A percentile compares a stretch with the other conserved stretches of the same genome.
Conservation (phyloP, 2,888 invertebrate genomes). For the Muscina levida region DNA sequence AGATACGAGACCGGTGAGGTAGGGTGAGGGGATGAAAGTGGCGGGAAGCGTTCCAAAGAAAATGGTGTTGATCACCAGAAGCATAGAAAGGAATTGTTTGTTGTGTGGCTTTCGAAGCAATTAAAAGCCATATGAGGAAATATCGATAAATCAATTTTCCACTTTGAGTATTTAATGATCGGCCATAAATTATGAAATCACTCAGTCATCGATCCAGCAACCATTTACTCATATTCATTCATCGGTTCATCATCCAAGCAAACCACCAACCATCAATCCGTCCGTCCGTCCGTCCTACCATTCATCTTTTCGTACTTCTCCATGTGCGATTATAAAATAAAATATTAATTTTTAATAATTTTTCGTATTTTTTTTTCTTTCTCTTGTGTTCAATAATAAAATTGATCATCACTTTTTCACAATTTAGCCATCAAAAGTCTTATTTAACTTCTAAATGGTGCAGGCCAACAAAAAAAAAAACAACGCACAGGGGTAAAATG, state of each 20-base stretch:
- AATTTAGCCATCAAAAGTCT: slow-evolving; percentile 65
- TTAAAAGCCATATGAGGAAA: neutral
- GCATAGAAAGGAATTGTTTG: neutral
- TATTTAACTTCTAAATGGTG: slow-evolving; percentile 39
- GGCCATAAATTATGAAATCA: slow-evolving; percentile 47
- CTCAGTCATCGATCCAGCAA: too few species aligned
- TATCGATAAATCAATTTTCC: slow-evolving; percentile 51
- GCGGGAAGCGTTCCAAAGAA: slow-evolving; percentile 12
- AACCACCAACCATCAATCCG: neutral
- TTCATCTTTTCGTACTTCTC: slow-evolving; percentile 2
- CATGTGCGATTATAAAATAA: slow-evolving; percentile 47
- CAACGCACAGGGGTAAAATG: slow-evolving; percentile 30
- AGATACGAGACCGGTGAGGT: too few species aligned
- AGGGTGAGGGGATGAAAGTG: slow-evolving; percentile 31
- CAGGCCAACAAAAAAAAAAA: neutral
- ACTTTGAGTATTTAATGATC: slow-evolving; percentile 33
- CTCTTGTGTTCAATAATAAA: slow-evolving; percentile 58
- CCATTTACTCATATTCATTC: neutral
- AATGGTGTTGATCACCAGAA: slow-evolving; percentile 33
- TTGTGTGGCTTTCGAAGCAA: neutral
- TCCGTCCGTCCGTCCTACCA: neutral
- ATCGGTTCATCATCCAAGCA: neutral
- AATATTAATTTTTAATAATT: slow-evolving; percentile 61
- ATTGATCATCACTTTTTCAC: slow-evolving; percentile 55
- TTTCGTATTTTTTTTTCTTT: slow-evolving; percentile 59